Percentiles rank a stretch among this genome's conserved stretches.
Evolutionary conservation across 2,797 vertebrate genomes (phyloP).

Genomic region (Prunella strophiata): DNA sequence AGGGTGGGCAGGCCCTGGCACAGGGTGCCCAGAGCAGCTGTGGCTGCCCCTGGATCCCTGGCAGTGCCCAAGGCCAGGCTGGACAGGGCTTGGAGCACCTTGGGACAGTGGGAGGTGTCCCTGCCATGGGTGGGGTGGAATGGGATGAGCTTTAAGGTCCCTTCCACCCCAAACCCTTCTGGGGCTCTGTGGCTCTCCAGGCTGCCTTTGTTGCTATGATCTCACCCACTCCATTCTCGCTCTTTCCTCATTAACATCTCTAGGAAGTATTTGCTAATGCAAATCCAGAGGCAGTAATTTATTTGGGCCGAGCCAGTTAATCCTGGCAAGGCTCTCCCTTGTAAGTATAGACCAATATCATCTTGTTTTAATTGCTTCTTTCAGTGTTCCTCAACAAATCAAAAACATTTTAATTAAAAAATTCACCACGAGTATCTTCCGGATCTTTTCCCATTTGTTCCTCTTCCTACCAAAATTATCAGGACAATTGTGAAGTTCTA

Average conservation of each 20-base stretch:
- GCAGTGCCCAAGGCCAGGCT: not conserved
- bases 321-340: conserved; percentile 1
- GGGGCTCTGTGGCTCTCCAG: not conserved
- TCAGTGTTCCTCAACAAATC: conserved; percentile 4
- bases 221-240: not conserved
- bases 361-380: conserved; percentile 50
- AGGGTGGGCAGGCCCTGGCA: not conserved
- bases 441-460: conserved; percentile 51
- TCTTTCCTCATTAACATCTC: not conserved
- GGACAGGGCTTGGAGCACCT: not conserved
- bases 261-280: not conserved
- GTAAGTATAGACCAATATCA: conserved; percentile 9
- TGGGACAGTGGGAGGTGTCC: not conserved
- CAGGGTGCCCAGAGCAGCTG: not conserved
- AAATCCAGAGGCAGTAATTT: conserved; percentile 35
- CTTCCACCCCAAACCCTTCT: not conserved
- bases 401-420: conserved; percentile 68
- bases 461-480: conserved; percentile 40
- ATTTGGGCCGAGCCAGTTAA: conserved; percentile 26
- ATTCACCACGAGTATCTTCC: conserved; percentile 42
- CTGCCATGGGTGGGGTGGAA: not conserved
- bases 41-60: not conserved
- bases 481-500: conserved; percentile 26
- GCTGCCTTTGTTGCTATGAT: not conserved
- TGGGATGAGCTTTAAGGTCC: fast-evolving